These are phyloP conservation scores for Oncorhynchus kisutch DNA, from an alignment of 2,113 vertebrate genomes.

Conservation along the genomic window DNA sequence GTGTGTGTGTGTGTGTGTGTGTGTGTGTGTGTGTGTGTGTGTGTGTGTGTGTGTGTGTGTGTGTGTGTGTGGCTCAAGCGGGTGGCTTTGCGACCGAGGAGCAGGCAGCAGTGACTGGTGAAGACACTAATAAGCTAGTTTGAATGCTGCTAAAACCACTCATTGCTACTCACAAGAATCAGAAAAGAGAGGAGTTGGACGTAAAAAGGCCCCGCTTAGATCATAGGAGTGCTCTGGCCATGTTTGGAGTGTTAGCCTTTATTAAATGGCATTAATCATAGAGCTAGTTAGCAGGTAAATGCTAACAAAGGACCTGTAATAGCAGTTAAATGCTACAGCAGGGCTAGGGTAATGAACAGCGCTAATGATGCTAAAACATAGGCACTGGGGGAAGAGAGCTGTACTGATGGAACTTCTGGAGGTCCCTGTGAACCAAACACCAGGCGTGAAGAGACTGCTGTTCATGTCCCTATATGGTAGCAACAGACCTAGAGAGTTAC, in stretches of 20 bases:
- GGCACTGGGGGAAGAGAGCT: background rate
- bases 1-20: constrained; percentile 64
- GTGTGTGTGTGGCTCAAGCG: constrained; percentile 59
- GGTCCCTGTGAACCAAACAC: background rate
- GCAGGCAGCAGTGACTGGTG: constrained; percentile 77
- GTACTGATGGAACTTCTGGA: background rate
- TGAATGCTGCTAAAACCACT: constrained; percentile 81
- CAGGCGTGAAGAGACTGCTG: too few species aligned
- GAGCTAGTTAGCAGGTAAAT: constrained; percentile 59
- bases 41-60: constrained; percentile 59
- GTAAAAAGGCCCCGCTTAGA: constrained; percentile 46
- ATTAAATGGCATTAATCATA: constrained; percentile 61
- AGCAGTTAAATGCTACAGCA: constrained; percentile 32
- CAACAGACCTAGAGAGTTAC: background rate
- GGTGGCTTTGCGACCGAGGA: constrained; percentile 67
- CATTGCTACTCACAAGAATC: constrained; percentile 24
- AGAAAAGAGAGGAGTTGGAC: constrained; percentile 3
- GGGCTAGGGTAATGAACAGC: background rate
- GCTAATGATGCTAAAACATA: background rate
- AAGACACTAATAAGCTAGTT: constrained; percentile 85
- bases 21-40: constrained; percentile 29
- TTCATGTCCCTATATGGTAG: background rate
- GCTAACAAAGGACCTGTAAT: constrained; percentile 51
- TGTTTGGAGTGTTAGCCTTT: constrained; percentile 53
- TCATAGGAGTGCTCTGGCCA: constrained; percentile 48